A percentile compares a stretch with the other conserved stretches of the same genome.
These are phyloP conservation scores for Platycnemis pennipes DNA, from an alignment of 2,888 invertebrate genomes.

Conservation along the genomic window DNA sequence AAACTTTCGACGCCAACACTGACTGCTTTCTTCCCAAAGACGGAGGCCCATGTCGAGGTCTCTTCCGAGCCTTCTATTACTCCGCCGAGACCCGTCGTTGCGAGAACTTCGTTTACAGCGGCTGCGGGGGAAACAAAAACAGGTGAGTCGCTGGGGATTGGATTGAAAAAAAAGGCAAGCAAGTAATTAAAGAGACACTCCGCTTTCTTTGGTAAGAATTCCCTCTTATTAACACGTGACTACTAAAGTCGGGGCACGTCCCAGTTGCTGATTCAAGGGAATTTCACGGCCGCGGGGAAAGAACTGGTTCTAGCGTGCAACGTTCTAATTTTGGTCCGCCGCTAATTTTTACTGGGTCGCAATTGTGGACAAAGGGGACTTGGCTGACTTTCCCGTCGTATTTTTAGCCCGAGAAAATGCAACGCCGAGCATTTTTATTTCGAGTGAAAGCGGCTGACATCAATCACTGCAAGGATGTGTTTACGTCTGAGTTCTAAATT, in stretches of 20 bases:
- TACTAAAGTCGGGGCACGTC: not conserved
- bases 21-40: constrained; percentile 52
- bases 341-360: constrained; percentile 21
- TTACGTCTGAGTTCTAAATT: constrained; percentile 22
- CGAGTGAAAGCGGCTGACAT: constrained; percentile 21
- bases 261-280: not conserved
- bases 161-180: not conserved
- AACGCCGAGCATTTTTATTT: constrained; percentile 7
- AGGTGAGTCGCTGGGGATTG: constrained; percentile 7
- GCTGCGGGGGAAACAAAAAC: constrained; percentile 61
- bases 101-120: constrained; percentile 50
- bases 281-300: constrained; percentile 12
- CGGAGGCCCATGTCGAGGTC: constrained; percentile 7
- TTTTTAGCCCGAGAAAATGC: not conserved
- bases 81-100: constrained; percentile 8
- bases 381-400: not conserved
- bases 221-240: constrained; percentile 31
- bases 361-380: not conserved
- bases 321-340: constrained; percentile 20
- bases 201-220: not conserved
- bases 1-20: constrained; percentile 29
- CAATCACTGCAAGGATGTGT: not conserved
- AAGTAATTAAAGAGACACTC: not conserved
- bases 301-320: not conserved
- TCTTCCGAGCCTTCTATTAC: constrained; percentile 43